Evolutionary conservation across 2,888 invertebrate species (phyloP).

Genomic region (Neoascia interrupta): DNA sequence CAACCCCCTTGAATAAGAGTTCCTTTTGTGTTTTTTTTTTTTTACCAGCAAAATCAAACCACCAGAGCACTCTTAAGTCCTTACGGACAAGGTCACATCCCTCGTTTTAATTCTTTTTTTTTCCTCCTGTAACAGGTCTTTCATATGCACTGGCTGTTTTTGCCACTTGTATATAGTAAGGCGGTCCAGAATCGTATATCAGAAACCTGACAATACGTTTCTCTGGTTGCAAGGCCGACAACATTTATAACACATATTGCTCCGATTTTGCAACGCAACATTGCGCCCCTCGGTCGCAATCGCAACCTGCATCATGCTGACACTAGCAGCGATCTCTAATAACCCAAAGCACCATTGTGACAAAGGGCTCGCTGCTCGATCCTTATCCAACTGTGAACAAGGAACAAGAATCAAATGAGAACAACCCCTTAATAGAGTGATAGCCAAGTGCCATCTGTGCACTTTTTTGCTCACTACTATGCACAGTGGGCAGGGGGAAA

Average conservation of each 20-base stretch:
- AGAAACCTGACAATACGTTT: slow-evolving; percentile 77
- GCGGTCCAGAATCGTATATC: slow-evolving; percentile 29
- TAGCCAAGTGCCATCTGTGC: slow-evolving; percentile 72
- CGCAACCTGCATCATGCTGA: slow-evolving; percentile 23
- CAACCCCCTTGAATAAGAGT: slow-evolving; percentile 23
- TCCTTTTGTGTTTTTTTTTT: slow-evolving; percentile 38
- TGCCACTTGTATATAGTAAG: slow-evolving; percentile 44
- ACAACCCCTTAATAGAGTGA: slow-evolving; percentile 77
- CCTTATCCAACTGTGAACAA: slow-evolving; percentile 71
- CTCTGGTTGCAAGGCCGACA: slow-evolving; percentile 74
- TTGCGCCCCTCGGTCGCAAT: slow-evolving; percentile 35
- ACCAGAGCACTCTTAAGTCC: slow-evolving; percentile 31
- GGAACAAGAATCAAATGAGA: slow-evolving; percentile 75
- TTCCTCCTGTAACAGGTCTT: slow-evolving; percentile 36
- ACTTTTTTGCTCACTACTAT: slow-evolving; percentile 70
- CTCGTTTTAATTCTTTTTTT: slow-evolving; percentile 37
- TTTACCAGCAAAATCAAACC: slow-evolving; percentile 49
- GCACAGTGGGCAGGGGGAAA: slow-evolving; percentile 8
- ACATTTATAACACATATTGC: slow-evolving; percentile 74
- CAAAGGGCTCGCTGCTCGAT: slow-evolving; percentile 46
- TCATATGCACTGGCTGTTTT: slow-evolving; percentile 38
- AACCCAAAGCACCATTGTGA: slow-evolving; percentile 39
- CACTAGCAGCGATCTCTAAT: slow-evolving; percentile 56
- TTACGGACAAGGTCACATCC: slow-evolving; percentile 28
- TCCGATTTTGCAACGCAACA: slow-evolving; percentile 69